Base-by-base conservation (phyloP, 2,113 vertebrate species). In the Chaetops frenatus region DNA sequence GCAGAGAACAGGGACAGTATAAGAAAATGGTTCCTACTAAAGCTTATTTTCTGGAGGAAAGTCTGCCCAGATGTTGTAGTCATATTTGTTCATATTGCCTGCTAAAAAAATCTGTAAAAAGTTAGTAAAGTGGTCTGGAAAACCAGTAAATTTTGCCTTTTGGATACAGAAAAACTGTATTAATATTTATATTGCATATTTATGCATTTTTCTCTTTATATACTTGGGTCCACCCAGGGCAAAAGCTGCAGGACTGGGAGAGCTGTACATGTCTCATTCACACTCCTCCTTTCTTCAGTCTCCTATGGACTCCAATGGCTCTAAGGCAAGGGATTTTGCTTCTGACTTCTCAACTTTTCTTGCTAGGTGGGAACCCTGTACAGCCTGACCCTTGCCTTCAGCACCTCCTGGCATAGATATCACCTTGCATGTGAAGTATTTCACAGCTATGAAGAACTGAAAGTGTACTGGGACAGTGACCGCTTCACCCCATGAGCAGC, bases 401-500 rank as follows among this genome's bases (percentile, higher is more conserved):
- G 45, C 8, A 20, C 11, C 31, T 72, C 15, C 23, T 50, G 57
- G 11, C 44, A 57, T 4, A 62, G 60, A 25, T 31, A 61, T 7
- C 25, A 69, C 21, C 6, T 38, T 48, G 21, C 27, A 25, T 2
- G 13, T 50, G 35, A 76, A 57, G 18, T 57, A 54, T 82, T 80
- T 88, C 0, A 7, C 29, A 53, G 10, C 50, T 27, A 25, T 2
- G 38, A 81, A 65, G 48, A 58, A 42, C 45, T 80, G 42, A 11
- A 82, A 33, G 8, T 53, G 8, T 29, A 15, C 13, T 50, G 38
- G 31, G 45, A 38, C 22, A 45, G 65, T 40, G 60, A 60, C 28
- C 0, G 0, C 31, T 83, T 86, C 48, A 92, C 22, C 20, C 16
- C 54, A 2, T 0, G 6, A 66, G 22, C 38, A 81, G 36, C 29